Conservation (phyloP, 2,888 invertebrate genomes). For the Caenorhabditis sp. region DNA sequence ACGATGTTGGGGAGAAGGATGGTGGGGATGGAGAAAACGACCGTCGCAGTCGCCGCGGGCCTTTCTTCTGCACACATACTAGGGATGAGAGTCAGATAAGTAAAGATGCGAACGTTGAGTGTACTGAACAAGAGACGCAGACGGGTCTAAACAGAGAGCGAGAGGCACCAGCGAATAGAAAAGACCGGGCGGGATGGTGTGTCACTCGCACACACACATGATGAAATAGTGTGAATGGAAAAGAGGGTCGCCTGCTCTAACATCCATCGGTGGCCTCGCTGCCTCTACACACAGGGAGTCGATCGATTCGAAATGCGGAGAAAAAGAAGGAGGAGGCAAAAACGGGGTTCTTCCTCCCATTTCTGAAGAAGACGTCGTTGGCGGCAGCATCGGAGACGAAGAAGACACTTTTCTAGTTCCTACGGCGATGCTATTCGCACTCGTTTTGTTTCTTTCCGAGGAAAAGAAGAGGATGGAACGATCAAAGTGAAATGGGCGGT, state of each 20-base stretch:
- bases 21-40: constrained; percentile 41
- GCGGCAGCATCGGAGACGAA: constrained; percentile 36
- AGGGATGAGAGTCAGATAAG: constrained; percentile 26
- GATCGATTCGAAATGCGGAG: constrained; percentile 43
- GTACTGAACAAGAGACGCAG: constrained; percentile 13
- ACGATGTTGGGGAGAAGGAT: constrained; percentile 17
- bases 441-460: constrained; percentile 33
- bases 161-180: constrained; percentile 38
- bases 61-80: constrained; percentile 45
- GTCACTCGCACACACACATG: constrained; percentile 50
- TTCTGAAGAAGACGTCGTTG: constrained; percentile 24
- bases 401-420: constrained; percentile 51
- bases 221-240: constrained; percentile 35
- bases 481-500: constrained; percentile 39
- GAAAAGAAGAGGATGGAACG: constrained; percentile 24
- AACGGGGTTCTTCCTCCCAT: constrained; percentile 30
- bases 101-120: constrained; percentile 10
- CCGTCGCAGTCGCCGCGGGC: constrained; percentile 37
- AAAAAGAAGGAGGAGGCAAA: constrained; percentile 21
- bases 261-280: constrained; percentile 50
- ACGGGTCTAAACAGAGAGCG: constrained; percentile 17
- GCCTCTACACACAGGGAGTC: constrained; percentile 43
- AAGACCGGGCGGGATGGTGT: constrained; percentile 53
- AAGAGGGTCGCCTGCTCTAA: constrained; percentile 33
- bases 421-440: constrained; percentile 19